Evolutionary conservation across 53 echinoderm and acorn worm genomes (phyloP), one percentile per base, ranked within the genome.

Genomic region (Antedon mediterranea): DNA sequence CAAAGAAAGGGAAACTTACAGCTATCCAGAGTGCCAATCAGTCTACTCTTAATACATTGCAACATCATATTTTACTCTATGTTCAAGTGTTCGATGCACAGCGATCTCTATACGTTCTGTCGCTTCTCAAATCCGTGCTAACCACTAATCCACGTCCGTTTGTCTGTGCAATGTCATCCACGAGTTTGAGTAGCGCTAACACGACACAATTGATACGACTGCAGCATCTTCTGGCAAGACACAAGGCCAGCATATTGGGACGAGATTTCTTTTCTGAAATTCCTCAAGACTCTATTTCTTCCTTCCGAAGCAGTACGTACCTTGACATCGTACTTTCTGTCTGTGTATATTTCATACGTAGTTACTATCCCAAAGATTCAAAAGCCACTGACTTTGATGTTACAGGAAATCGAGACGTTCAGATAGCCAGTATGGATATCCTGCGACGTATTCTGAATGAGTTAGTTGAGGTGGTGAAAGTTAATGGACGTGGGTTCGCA

Each of bases 121-220:
- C 98, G 0, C 84, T 90, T 26, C 86, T 98, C 32, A 85, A 89
- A 43, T 81, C 89, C 18, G 88, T 98, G 41, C 88, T 98, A 0
- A 89, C 90, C 78, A 88, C 91, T 3, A 93, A 85, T 76, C 90
- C 98, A 0, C 79, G 98, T 34, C 86, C 90, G 29, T 92, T 98
- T 75, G 98, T 98, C 76, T 92, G 92, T 75, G 86, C 98, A 71
- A 91, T 91, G 90, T 98, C 98, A 0, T 98, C 98, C 30, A 98
- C 98, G 31, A 98, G 90, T 79, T 84, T 98, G 83, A 98, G 98
- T 76, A 98, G 98, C 83, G 90, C 91, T 74, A 92, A 98, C 89
- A 98, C 98, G 11, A 92, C 98, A 0, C 98, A 98, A 81, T 83
- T 98, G 34, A 87, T 91, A 76, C 92, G 90, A 43, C 82, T 98